These are phyloP conservation scores for Polyergus mexicanus DNA, from an alignment of 1,140 invertebrate genomes.

Conservation along the genomic window DNA sequence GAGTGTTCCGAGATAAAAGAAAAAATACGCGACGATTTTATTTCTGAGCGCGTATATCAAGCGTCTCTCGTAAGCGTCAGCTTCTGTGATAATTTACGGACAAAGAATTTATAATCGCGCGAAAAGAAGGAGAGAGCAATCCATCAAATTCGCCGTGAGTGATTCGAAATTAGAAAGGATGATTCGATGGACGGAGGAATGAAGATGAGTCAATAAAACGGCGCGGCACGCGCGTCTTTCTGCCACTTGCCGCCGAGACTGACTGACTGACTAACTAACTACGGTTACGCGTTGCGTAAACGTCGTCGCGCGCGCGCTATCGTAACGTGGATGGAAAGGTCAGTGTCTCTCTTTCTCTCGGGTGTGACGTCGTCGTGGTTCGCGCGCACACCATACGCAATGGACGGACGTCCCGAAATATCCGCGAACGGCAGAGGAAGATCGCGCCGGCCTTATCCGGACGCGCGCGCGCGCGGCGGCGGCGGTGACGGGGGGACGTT, in stretches of 20 bases:
- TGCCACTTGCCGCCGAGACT: background rate
- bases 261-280: conserved; percentile 29
- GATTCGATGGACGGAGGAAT: conserved; percentile 25
- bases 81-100: background rate
- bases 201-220: conserved; percentile 11
- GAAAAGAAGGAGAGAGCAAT: background rate
- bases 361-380: conserved; percentile 71
- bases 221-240: background rate
- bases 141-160: background rate
- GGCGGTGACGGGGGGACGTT: background rate
- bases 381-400: conserved; percentile 56
- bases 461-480: background rate
- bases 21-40: too few relatives aligned
- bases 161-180: conserved; percentile 9
- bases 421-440: conserved; percentile 56
- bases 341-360: conserved; percentile 78
- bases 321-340: conserved; percentile 79
- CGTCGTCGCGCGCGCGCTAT: conserved; percentile 61
- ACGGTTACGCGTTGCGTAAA: conserved; percentile 72
- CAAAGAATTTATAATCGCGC: background rate
- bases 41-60: too few relatives aligned
- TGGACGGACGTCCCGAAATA: conserved; percentile 63
- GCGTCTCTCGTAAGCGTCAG: too few relatives aligned
- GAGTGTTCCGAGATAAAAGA: too few relatives aligned
- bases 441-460: conserved; percentile 31